Base-by-base conservation (phyloP, 2,797 vertebrate genomes). In the Myripristis murdjan region DNA sequence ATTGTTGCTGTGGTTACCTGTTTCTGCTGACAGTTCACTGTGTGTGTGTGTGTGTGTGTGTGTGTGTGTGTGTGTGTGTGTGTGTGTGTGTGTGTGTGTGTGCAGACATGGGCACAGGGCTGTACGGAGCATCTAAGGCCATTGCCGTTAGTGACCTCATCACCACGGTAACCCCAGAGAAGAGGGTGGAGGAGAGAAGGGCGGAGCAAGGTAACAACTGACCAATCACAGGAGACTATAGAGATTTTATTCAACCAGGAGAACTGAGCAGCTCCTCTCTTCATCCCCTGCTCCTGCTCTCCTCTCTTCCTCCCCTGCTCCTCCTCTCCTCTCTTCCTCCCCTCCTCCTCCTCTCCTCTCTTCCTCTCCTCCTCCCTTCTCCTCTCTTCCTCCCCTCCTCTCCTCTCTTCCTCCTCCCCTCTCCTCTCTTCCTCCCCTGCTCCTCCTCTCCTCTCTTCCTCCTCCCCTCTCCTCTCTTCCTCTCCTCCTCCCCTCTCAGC, bases 91-190 rank as follows among this genome's bases (percentile, higher is more conserved):
- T 73, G 43, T 67, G 46, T 70, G 28, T 63, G 37, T 51, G 35
- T 52, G 35, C 94, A 97, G 98, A 98, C 93, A 97, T 98, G 95
- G 96, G 97, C 75, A 94, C 95, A 31, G 97, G 96, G 78, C 95
- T 97, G 85, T 98, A 98, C 64, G 89, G 93, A 70, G 95, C 96
- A 35, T 96, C 96, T 74, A 98, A 97, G 87, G 95, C 93, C 93
- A 96, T 97, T 15, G 96, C 97, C 65, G 91, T 96, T 87, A 97
- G 96, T 92, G 97, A 99, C 91, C 94, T 98, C 94, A 97, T 98
- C 91, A 95, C 96, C 89, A 96, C 93, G n/a, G 94, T 96, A 82
- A 97, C 96, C 2, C 96, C 97, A 0, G 97, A 98, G 91, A 97
- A 95, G 79, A 96, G 94, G 77, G 91, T 86, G 0, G 96, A 98